These are phyloP conservation scores for Isoperla grammatica DNA, from an alignment of 2,888 invertebrate species.

Conservation along the genomic window DNA sequence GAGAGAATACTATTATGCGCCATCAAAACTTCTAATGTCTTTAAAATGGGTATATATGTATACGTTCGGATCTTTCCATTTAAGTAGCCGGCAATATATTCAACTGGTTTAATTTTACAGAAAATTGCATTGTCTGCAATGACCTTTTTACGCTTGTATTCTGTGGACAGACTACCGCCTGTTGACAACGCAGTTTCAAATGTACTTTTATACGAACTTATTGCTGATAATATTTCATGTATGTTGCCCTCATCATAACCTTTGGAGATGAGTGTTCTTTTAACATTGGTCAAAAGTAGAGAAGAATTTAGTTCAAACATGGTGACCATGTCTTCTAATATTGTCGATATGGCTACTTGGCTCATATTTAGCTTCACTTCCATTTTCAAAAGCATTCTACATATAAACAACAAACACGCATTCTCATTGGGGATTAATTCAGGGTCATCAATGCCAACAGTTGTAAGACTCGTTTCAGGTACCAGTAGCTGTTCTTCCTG, in stretches of 20 bases:
- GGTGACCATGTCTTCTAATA: neutral
- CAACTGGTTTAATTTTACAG: neutral
- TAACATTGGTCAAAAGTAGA: neutral
- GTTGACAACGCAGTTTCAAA: neutral
- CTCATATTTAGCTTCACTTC: neutral
- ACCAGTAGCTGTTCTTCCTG: too few relatives aligned
- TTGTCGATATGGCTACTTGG: neutral
- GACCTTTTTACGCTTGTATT: neutral
- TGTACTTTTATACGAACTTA: neutral
- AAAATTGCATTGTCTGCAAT: neutral
- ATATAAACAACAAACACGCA: neutral
- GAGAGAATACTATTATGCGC: neutral
- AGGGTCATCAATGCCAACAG: too few relatives aligned
- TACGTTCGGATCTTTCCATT: neutral
- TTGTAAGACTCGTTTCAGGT: too few relatives aligned
- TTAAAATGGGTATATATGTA: conserved; percentile 1
- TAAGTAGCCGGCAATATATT: neutral
- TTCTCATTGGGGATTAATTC: too few relatives aligned
- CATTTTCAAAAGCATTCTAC: neutral
- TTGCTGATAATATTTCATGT: neutral
- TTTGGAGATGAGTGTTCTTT: neutral
- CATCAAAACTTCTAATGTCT: neutral
- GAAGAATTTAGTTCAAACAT: neutral
- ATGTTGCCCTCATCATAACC: neutral
- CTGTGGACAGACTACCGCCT: neutral